Conservation (phyloP, 2,888 invertebrate species). For the Lithophane ornitopus region DNA sequence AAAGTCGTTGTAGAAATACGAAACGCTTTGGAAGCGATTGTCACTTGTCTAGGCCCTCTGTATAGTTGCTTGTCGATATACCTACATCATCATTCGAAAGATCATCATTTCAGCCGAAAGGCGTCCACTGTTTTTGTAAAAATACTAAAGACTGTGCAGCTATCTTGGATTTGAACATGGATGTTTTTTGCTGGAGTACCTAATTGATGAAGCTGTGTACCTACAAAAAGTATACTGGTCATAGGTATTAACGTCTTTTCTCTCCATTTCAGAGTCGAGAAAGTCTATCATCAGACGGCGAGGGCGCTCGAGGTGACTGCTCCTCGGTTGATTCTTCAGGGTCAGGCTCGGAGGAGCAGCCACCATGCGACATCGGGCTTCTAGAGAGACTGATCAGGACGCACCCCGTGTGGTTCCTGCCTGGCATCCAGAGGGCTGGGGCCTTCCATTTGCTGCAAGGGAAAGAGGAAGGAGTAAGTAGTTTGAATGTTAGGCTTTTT, state of each 20-base stretch:
- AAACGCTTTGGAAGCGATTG: too few relatives aligned
- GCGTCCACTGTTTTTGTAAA: too few relatives aligned
- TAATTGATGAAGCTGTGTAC: background rate
- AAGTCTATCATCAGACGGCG: conserved; percentile 92
- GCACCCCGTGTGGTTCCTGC: conserved; percentile 98
- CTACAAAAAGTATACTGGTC: background rate
- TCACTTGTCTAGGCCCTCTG: too few relatives aligned
- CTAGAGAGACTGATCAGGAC: conserved; percentile 97
- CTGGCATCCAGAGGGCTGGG: conserved; percentile 97
- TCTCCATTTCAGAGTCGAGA: conserved; percentile 91
- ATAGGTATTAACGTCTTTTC: too few relatives aligned
- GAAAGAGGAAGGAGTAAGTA: conserved; percentile 96
- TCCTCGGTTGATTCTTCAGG: conserved; percentile 89
- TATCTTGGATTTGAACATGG: background rate
- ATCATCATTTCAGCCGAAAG: too few relatives aligned
- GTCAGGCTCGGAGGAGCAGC: conserved; percentile 92
- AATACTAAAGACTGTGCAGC: background rate
- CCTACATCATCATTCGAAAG: too few relatives aligned
- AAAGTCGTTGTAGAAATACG: too few relatives aligned
- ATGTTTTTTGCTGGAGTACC: background rate
- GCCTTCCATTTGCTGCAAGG: conserved; percentile 98
- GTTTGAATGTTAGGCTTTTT: background rate
- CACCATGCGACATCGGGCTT: conserved; percentile 95
- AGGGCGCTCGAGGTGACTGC: conserved; percentile 91
- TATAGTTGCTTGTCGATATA: too few relatives aligned